Evolutionary conservation across 2,113 vertebrate species (phyloP), one percentile per base, ranked within the genome.

Genomic region (Herpetotheres cachinnans): DNA sequence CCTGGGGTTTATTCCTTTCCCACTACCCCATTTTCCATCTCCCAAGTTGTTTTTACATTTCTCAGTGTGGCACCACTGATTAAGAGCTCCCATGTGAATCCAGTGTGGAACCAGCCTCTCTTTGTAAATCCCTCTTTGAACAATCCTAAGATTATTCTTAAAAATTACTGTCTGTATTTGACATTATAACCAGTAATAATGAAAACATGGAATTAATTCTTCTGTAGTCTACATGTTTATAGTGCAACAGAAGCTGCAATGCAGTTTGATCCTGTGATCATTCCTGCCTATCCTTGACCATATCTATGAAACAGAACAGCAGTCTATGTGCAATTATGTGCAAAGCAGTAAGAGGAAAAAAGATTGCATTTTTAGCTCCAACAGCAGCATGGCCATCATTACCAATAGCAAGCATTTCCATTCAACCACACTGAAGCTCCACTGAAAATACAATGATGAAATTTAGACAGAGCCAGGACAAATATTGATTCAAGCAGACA

Each of bases 401-500:
- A 77, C 7, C 8, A 29, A 65, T 16, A 81, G 63, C 24, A 73
- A 73, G 18, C 10, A 3, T 77, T 95, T 94, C 67, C 12, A 40
- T 81, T 82, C 69, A 62, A 44, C 19, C 12, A 16, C 17, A 32
- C 0, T 16, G 38, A 86, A 90, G 10, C 6, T 76, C 26, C 21
- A 42, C 22, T 82, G 56, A 38, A 85, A 72, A 47, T 52, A 63
- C 12, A 24, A 16, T 25, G 40, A 66, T 54, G 59, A 91, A 74
- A 94, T 93, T 94, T 89, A 13, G 5, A 78, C 42, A 74, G 72
- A 83, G 59, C 7, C 70, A 49, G 40, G 69, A 74, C 69, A 94
- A 89, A 94, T 91, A 93, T 78, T 93, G 81, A 96, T 91, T 91
- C 77, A 93, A 91, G 34, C 9, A 70, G 80, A 47, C 34, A 66